These are phyloP conservation scores for Drosophila mojavensis DNA, from an alignment of 1,140 invertebrate genomes.

Conservation along the genomic window DNA sequence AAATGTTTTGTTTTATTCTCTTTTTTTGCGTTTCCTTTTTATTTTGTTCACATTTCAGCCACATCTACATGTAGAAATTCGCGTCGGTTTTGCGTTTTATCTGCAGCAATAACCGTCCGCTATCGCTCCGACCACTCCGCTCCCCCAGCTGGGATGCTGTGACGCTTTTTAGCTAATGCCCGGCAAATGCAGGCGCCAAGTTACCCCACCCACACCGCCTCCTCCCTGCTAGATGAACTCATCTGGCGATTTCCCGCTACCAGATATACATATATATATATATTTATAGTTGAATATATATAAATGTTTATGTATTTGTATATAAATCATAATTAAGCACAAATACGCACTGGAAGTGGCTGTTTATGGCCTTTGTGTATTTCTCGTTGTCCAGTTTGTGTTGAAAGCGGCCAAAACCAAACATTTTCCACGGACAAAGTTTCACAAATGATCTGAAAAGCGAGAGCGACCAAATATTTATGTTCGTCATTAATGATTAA, in stretches of 20 bases:
- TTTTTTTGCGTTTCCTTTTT: constrained; percentile 36
- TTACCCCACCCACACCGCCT: neutral
- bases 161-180: constrained; percentile 57
- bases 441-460: constrained; percentile 50
- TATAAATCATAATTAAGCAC: constrained; percentile 70
- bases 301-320: constrained; percentile 43
- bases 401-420: constrained; percentile 11
- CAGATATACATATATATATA: constrained; percentile 17
- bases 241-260: constrained; percentile 34
- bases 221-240: constrained; percentile 12
- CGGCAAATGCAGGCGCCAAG: constrained; percentile 37
- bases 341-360: constrained; percentile 47
- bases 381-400: constrained; percentile 36
- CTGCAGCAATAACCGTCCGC: constrained; percentile 48
- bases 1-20: constrained; percentile 70
- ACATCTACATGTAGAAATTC: constrained; percentile 45
- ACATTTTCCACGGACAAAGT: constrained; percentile 29
- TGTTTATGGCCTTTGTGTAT: constrained; percentile 38
- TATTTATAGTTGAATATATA: neutral
- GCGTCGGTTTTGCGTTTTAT: constrained; percentile 48
- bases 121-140: neutral
- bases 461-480: constrained; percentile 57
- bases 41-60: constrained; percentile 45
- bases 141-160: constrained; percentile 5
- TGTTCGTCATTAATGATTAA: constrained; percentile 66